A percentile compares a stretch with the other conserved stretches of the same genome.
phyloP scores from a whole-genome alignment of 64 coral and sea anemone species.

The Acropora yongei region DNA sequence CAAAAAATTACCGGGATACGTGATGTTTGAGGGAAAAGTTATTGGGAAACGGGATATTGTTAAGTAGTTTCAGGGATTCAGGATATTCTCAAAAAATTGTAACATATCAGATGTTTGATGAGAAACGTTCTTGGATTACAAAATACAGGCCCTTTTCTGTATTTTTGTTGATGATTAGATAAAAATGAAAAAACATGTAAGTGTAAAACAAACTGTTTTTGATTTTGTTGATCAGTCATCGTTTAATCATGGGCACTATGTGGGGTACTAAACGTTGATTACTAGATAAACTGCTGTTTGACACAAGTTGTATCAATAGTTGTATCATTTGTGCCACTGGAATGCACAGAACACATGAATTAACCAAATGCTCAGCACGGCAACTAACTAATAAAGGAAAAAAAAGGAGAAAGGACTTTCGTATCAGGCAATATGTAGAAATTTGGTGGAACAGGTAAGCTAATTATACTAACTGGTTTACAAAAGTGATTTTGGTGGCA shows the following conservation, averaged over 20 bases:
- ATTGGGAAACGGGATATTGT: conserved; percentile 20
- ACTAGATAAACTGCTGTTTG: no score
- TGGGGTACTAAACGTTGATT: neutral
- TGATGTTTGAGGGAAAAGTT: conserved; percentile 16
- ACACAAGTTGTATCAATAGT: no score
- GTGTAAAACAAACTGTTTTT: conserved; percentile 49
- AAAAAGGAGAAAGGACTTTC: no score
- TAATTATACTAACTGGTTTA: no score
- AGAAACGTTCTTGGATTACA: conserved; percentile 27
- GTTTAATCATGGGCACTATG: conserved; percentile 37
- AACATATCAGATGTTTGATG: conserved; percentile 40
- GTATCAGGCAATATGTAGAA: no score
- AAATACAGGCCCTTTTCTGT: conserved; percentile 15
- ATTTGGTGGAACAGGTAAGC: no score
- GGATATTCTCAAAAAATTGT: conserved; percentile 48
- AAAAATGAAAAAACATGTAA: conserved; percentile 29
- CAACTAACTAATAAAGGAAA: no score
- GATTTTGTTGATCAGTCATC: conserved; percentile 40
- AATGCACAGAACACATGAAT: no score
- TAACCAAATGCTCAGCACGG: no score
- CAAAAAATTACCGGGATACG: conserved; percentile 18
- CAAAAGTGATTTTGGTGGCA: no score
- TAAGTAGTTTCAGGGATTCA: conserved; percentile 37
- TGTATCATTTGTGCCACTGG: no score
- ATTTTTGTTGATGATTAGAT: conserved; percentile 19